Evolutionary conservation across 2,797 vertebrate species (phyloP), one percentile per base, ranked within the genome.

Genomic region (Pterois miles): DNA sequence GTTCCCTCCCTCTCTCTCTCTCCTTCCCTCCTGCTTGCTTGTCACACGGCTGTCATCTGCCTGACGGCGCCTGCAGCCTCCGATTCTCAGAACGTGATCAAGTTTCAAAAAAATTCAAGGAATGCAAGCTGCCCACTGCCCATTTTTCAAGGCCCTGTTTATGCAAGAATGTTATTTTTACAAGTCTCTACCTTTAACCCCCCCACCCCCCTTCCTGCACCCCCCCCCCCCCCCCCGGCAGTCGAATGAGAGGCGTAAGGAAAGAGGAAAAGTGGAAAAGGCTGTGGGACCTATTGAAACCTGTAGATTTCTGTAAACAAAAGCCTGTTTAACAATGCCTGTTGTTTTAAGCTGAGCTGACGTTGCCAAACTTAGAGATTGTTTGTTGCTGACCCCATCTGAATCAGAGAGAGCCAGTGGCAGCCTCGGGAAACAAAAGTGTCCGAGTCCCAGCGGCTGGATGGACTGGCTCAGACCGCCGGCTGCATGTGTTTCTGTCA

Each of bases 281-380:
- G 75, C 82, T 52, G 43, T 5, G 34, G 75, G 73, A 48, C 76
- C 82, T 60, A 80, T 85, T 92, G 83, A 85, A 91, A 93, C 90
- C 87, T 93, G 88, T 91, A 90, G 87, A 90, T 93, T 89, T 92
- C 71, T 76, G 89, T 90, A 87, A 93, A 93, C 92, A 93, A 92
- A 91, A 92, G 86, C 66, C 52, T 0, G 53, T 50, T 12, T 69
- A 76, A 95, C 93, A 94, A 93, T 92, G 86, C 54, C 85, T 93
- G 94, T 94, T 95, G 93, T 95, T 95, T 95, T 90, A 94, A 89
- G 90, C 87, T 48, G 78, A 89, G 94, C 94, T 95, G 94, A 95
- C 92, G 68, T 84, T 85, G 94, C 89, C 92, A 83, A 89, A 93
- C 91, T 94, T 93, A 90, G 91, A 95, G 89, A 91, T 94, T 92